These are phyloP conservation scores for Holothuria glaberrima DNA, from an alignment of 35 echinoderm and acorn worm genomes.

Conservation along the genomic window DNA sequence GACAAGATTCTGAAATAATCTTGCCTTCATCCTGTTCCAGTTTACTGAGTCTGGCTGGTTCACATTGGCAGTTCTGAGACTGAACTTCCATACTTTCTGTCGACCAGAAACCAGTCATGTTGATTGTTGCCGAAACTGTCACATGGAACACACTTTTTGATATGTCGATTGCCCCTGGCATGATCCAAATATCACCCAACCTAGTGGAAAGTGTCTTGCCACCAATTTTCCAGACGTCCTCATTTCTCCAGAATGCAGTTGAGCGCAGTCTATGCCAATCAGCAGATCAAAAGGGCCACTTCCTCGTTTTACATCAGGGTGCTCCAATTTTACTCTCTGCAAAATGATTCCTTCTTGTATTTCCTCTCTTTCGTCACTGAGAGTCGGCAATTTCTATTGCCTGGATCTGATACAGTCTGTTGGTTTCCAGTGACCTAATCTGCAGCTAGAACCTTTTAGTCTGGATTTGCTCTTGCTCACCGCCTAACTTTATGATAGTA, in stretches of 20 bases:
- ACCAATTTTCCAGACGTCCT: not conserved
- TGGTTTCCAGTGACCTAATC: conserved; percentile 21
- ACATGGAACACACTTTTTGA: conserved; percentile 28
- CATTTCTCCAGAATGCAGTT: conserved; percentile 30
- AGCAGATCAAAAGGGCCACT: conserved; percentile 48
- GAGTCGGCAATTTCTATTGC: conserved; percentile 15
- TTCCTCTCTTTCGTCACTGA: conserved; percentile 54
- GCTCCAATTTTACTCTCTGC: conserved; percentile 41
- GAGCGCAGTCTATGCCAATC: conserved; percentile 43
- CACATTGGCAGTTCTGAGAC: too few species aligned
- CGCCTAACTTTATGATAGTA: conserved; percentile 77
- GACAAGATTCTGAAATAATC: conserved; percentile 44
- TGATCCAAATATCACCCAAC: too few species aligned
- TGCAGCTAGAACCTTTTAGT: conserved; percentile 62
- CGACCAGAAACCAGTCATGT: conserved; percentile 66
- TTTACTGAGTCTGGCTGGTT: too few species aligned
- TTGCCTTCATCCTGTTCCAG: too few species aligned
- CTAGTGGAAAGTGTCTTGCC: conserved; percentile 62
- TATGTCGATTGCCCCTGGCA: not conserved
- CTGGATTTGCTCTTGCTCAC: conserved; percentile 72
- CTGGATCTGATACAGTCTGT: too few species aligned
- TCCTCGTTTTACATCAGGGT: too few species aligned
- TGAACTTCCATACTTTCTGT: too few species aligned
- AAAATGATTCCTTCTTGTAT: not conserved
- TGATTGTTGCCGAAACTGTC: conserved; percentile 11